Percentiles rank a stretch among this genome's conserved stretches.
Evolutionary conservation across 2,797 vertebrate genomes (phyloP).

Genomic region (Hemibagrus guttatus): DNA sequence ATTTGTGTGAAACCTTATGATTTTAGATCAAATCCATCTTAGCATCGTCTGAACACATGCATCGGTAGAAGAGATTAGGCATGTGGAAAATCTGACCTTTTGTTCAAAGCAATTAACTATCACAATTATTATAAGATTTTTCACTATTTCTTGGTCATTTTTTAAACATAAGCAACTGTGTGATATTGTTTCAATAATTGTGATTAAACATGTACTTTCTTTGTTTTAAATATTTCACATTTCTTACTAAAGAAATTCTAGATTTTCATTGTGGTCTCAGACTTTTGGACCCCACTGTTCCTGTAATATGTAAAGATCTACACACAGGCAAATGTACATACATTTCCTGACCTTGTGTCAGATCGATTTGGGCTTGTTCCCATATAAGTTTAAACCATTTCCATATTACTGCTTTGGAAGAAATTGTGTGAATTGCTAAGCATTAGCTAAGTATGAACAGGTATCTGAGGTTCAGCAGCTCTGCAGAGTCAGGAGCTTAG

Average conservation of each 20-base stretch:
- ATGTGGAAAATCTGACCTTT: neutral
- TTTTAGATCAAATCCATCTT: neutral
- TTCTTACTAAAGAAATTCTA: too few species aligned
- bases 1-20: neutral
- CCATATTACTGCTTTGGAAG: neutral
- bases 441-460: neutral
- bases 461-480: slow-evolving; percentile 7
- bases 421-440: neutral
- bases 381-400: neutral
- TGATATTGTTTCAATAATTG: too few species aligned
- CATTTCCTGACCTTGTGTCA: neutral
- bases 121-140: neutral
- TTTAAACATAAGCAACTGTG: too few species aligned
- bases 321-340: neutral
- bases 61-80: neutral
- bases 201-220: neutral
- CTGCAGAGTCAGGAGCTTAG: neutral
- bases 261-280: neutral
- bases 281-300: neutral
- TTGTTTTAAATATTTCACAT: neutral
- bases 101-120: neutral
- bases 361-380: neutral
- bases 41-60: neutral
- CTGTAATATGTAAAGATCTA: neutral
- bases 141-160: too few species aligned